Conservation (phyloP, 2,113 vertebrate species). For the Gambusia holbrooki region DNA sequence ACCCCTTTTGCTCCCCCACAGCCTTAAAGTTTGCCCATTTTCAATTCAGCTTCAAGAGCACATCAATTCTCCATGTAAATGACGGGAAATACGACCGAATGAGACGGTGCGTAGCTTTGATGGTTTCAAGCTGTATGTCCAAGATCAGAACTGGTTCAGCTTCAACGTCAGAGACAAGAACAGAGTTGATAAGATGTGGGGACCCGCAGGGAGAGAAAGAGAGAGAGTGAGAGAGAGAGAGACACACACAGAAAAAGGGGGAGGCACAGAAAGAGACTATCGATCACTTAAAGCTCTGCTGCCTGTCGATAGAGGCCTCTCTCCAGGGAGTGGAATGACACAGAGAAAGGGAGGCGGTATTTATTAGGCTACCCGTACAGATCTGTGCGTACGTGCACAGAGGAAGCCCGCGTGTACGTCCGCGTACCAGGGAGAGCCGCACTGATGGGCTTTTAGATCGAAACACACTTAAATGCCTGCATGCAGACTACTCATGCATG, state of each 20-base stretch:
- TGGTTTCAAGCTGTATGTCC: conserved; percentile 31
- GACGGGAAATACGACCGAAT: conserved; percentile 53
- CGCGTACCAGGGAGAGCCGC: conserved; percentile 27
- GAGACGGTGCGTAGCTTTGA: conserved; percentile 37
- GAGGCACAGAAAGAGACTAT: conserved; percentile 50
- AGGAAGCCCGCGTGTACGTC: conserved; percentile 26
- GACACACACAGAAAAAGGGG: background rate
- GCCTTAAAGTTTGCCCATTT: background rate
- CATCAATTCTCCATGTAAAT: conserved; percentile 12
- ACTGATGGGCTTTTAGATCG: conserved; percentile 57
- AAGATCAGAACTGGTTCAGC: conserved; percentile 48
- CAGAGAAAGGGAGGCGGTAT: conserved; percentile 51
- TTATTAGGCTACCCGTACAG: conserved; percentile 42
- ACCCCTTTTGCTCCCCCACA: background rate
- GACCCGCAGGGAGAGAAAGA: background rate
- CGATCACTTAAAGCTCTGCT: conserved; percentile 62
- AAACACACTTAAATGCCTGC: conserved; percentile 59
- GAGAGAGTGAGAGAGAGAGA: background rate
- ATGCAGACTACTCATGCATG: conserved; percentile 56
- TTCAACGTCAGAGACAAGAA: conserved; percentile 33
- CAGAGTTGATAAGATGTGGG: conserved; percentile 26
- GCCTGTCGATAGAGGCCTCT: conserved; percentile 55
- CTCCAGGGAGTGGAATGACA: conserved; percentile 59
- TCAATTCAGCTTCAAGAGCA: background rate
- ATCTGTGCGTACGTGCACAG: background rate